These are phyloP conservation scores for Corythoichthys intestinalis DNA, from an alignment of 2,113 vertebrate species.

Conservation along the genomic window DNA sequence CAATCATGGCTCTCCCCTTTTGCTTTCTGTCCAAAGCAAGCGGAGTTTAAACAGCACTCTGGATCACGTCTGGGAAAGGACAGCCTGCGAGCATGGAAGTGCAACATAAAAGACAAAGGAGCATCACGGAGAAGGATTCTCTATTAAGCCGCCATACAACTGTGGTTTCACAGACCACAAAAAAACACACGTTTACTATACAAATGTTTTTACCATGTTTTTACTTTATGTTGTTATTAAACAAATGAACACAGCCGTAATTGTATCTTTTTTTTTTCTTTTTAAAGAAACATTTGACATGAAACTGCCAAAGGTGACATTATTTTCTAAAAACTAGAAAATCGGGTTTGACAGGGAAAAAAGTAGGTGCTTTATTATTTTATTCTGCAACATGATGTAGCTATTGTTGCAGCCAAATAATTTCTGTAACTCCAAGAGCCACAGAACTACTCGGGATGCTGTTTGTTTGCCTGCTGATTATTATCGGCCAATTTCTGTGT, in stretches of 20 bases:
- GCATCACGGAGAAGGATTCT: slow-evolving; percentile 19
- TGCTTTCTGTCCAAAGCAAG: slow-evolving; percentile 63
- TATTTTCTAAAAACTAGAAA: too few relatives aligned
- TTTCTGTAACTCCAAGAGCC: too few relatives aligned
- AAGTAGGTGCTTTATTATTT: too few relatives aligned
- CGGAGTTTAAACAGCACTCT: slow-evolving; percentile 46
- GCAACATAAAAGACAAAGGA: not conserved
- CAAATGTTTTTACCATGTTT: slow-evolving; percentile 1
- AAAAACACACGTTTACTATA: not conserved
- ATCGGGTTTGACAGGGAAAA: too few relatives aligned
- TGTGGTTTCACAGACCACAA: slow-evolving; percentile 16
- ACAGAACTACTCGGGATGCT: too few relatives aligned
- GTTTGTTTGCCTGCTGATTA: too few relatives aligned
- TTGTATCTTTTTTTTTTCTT: not conserved
- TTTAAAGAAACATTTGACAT: too few relatives aligned
- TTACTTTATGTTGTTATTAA: slow-evolving; percentile 4
- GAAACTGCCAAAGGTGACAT: too few relatives aligned
- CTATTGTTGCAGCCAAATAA: too few relatives aligned
- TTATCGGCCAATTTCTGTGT: too few relatives aligned
- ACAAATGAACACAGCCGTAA: not conserved
- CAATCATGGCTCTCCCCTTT: slow-evolving; percentile 58
- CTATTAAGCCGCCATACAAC: slow-evolving; percentile 13
- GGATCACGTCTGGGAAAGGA: not conserved
- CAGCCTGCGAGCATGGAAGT: not conserved
- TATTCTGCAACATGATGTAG: too few relatives aligned